Evolutionary conservation across 1,140 invertebrate species (phyloP).

Genomic region (Liolophura sinensis): DNA sequence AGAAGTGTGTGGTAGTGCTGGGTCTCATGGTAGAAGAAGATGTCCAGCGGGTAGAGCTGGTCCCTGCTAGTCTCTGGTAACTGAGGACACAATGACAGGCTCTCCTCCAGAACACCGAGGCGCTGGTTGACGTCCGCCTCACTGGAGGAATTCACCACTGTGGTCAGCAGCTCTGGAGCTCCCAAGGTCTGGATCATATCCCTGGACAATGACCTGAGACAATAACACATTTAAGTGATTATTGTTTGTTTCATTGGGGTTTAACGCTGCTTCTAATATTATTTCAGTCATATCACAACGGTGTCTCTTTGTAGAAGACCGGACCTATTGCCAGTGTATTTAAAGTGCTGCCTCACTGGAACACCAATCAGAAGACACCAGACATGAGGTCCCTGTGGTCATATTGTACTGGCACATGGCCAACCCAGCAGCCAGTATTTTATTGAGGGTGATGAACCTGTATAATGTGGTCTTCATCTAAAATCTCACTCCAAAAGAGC

Average conservation of each 20-base stretch:
- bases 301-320: no score
- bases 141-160: background rate
- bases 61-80: constrained; percentile 39
- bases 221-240: background rate
- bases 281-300: no score
- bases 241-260: no score
- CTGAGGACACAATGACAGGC: constrained; percentile 13
- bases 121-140: background rate
- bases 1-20: constrained; percentile 34
- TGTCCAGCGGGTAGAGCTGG: constrained; percentile 44
- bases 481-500: background rate
- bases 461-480: no score
- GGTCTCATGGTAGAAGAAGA: constrained; percentile 45
- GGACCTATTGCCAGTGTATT: no score
- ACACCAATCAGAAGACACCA: no score
- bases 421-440: no score
- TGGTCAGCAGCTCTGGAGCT: constrained; percentile 39
- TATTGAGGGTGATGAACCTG: no score
- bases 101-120: background rate
- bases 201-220: constrained; percentile 35
- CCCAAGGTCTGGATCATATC: constrained; percentile 49
- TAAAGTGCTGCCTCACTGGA: no score
- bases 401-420: no score
- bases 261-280: no score
- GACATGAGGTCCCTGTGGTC: no score